Evolutionary conservation across 2,113 vertebrate species (phyloP).

Genomic region (Corynorhinus townsendii): DNA sequence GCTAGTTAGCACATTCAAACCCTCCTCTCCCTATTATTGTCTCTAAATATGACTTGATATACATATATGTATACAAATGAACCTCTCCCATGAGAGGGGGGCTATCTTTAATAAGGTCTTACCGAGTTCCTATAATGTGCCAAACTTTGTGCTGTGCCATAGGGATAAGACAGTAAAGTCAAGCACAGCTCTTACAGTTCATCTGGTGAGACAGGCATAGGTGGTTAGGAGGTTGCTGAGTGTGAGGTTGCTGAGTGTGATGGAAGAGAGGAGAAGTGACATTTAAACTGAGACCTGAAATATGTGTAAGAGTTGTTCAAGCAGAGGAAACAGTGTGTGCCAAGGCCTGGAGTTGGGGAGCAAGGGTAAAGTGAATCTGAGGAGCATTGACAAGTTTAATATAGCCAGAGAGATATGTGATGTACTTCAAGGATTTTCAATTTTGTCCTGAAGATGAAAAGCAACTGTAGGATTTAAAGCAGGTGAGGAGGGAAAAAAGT

Average conservation of each 20-base stretch:
- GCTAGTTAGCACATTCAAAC: neutral
- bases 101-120: neutral
- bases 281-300: neutral
- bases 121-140: neutral
- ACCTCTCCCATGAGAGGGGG: neutral
- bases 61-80: neutral
- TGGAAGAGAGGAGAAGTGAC: neutral
- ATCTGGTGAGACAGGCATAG: neutral
- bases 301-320: neutral
- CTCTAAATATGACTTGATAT: neutral
- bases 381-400: neutral
- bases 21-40: neutral
- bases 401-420: neutral
- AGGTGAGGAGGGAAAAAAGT: neutral
- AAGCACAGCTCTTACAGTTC: neutral
- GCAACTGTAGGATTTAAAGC: neutral
- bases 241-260: neutral
- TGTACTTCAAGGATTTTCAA: neutral
- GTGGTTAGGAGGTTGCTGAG: neutral
- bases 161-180: neutral
- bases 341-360: neutral
- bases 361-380: neutral
- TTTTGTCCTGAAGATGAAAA: constrained; percentile 28
- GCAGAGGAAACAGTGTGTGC: neutral
- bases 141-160: neutral